phyloP scores from a whole-genome alignment of 2,113 vertebrate species.

The Dinomys branickii region DNA sequence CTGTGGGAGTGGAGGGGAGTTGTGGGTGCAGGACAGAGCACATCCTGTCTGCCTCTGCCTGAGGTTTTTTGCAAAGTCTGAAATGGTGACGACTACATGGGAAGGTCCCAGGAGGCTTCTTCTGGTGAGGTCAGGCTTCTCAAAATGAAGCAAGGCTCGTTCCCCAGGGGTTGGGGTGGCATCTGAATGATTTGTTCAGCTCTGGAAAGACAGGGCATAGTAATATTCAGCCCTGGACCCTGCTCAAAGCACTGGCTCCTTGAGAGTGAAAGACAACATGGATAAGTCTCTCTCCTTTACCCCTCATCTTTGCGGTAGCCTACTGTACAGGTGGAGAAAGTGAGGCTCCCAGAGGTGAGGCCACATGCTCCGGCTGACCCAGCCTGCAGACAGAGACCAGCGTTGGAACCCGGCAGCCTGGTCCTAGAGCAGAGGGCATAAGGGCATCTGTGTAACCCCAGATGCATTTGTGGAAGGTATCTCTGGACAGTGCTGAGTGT shows the following conservation, averaged over 20 bases:
- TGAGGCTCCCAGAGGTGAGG: neutral
- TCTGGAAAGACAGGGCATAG: neutral
- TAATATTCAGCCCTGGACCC: neutral
- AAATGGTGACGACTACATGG: neutral
- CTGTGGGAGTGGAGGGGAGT: neutral
- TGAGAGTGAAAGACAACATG: neutral
- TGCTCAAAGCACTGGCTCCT: neutral
- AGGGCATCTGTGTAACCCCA: accelerated
- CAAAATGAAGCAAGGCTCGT: neutral
- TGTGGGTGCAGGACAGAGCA: neutral
- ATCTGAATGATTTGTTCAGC: neutral
- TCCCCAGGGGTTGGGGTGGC: neutral
- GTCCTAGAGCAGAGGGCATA: neutral
- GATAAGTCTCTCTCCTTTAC: neutral
- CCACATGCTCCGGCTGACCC: neutral
- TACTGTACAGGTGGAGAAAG: neutral
- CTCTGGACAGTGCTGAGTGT: neutral
- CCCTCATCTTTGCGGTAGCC: neutral
- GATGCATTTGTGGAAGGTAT: neutral
- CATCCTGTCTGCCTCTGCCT: neutral
- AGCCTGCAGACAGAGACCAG: neutral
- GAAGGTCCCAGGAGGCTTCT: neutral
- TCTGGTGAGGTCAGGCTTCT: neutral
- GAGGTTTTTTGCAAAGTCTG: neutral
- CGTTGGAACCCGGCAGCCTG: neutral